Conservation (phyloP, 2,797 vertebrate species). For the Mormyrops boulengeri region DNA sequence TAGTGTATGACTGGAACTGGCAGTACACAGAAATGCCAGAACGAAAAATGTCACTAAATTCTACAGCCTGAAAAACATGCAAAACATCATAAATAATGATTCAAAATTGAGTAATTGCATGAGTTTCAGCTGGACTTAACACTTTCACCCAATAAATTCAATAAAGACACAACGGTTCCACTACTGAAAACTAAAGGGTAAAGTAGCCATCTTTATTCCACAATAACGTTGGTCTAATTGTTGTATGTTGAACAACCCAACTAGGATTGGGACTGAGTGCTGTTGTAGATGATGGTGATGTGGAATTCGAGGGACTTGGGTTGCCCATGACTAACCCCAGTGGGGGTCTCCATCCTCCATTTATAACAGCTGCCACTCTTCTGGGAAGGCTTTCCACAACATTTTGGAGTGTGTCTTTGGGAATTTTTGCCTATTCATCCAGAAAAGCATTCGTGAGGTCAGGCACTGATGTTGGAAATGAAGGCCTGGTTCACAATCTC, state of each 20-base stretch:
- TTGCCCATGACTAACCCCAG: neutral
- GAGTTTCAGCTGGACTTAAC: neutral
- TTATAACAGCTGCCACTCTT: neutral
- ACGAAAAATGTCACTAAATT: neutral
- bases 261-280: neutral
- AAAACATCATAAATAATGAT: neutral
- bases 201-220: neutral
- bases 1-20: neutral
- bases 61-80: neutral
- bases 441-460: neutral
- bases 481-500: neutral
- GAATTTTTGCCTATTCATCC: neutral
- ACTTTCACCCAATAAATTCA: neutral
- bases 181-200: neutral
- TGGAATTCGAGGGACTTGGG: neutral
- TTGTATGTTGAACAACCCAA: neutral
- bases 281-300: neutral
- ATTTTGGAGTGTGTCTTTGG: neutral
- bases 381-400: neutral
- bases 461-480: neutral
- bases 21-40: neutral
- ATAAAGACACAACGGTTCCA: neutral
- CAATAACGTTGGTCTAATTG: neutral
- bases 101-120: neutral
- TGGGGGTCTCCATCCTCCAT: neutral